Conservation (phyloP, 1,140 invertebrate genomes). For the Vanessa tameamea region DNA sequence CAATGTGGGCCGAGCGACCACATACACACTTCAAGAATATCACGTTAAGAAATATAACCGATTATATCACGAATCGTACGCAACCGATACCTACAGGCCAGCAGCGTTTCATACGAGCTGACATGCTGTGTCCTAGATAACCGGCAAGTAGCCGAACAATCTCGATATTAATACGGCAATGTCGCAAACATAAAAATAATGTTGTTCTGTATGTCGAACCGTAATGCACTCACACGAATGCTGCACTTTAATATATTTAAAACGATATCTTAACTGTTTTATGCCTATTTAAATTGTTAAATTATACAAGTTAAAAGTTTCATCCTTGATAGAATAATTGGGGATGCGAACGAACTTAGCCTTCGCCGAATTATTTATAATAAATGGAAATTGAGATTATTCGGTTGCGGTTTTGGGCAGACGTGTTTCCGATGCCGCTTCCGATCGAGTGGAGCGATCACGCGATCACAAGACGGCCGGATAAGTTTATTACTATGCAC, state of each 20-base stretch:
- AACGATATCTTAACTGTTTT: constrained; percentile 28
- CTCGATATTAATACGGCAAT: constrained; percentile 53
- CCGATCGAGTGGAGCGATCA: constrained; percentile 63
- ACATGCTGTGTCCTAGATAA: constrained; percentile 76
- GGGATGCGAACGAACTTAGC: constrained; percentile 47
- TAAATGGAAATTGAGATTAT: constrained; percentile 73
- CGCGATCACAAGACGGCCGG: constrained; percentile 54
- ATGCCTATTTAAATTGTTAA: constrained; percentile 25
- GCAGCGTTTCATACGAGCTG: constrained; percentile 62
- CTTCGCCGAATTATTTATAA: constrained; percentile 66
- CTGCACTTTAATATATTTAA: constrained; percentile 2
- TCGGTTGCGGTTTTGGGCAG: constrained; percentile 72
- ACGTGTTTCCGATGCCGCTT: constrained; percentile 75
- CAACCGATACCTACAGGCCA: constrained; percentile 33
- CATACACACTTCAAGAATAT: constrained; percentile 44
- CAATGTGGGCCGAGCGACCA: constrained; percentile 52
- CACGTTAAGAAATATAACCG: constrained; percentile 49
- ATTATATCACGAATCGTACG: constrained; percentile 72
- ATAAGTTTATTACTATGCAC: constrained; percentile 32
- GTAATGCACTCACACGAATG: constrained; percentile 29
- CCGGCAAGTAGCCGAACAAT: constrained; percentile 62
- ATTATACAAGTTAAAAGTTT: constrained; percentile 45
- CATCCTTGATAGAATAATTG: constrained; percentile 51
- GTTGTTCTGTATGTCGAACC: constrained; percentile 37
- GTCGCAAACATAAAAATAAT: constrained; percentile 59